These are phyloP conservation scores for Eutolmus rufibarbis DNA, from an alignment of 2,888 invertebrate genomes.

Conservation along the genomic window DNA sequence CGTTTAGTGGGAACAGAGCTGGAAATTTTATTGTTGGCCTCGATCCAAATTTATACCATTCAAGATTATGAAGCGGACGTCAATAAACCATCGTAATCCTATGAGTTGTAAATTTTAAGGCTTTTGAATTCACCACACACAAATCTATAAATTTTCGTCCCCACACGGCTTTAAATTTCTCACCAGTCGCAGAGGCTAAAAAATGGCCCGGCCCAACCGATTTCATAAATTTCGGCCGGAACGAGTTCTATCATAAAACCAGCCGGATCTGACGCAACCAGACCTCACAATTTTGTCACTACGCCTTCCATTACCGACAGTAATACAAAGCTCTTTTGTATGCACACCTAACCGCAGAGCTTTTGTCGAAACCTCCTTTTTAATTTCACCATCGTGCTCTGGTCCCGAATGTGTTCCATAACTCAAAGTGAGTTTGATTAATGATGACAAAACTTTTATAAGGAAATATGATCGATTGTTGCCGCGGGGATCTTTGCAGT, in stretches of 20 bases:
- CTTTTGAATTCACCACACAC: neutral
- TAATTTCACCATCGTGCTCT: neutral
- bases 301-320: slow-evolving; percentile 5
- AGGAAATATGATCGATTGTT: slow-evolving; percentile 45
- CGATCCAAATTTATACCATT: neutral
- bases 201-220: neutral
- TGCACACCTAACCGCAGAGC: neutral
- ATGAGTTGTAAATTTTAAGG: neutral
- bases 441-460: slow-evolving; percentile 44
- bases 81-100: neutral
- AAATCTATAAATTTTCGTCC: neutral
- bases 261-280: slow-evolving; percentile 1
- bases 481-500: slow-evolving; percentile 11
- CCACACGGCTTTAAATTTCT: neutral
- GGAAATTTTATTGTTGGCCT: neutral
- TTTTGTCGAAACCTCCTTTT: slow-evolving; percentile 9
- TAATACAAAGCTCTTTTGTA: neutral
- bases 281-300: slow-evolving; percentile 20
- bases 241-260: slow-evolving; percentile 15
- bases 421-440: slow-evolving; percentile 40
- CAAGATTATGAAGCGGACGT: neutral
- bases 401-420: slow-evolving; percentile 5
- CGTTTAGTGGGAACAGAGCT: neutral
- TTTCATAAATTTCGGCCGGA: neutral
- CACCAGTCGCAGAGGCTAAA: neutral